Percentiles rank a stretch among this genome's conserved stretches.
Evolutionary conservation across 2,113 vertebrate species (phyloP).

Genomic region (Condylura cristata): DNA sequence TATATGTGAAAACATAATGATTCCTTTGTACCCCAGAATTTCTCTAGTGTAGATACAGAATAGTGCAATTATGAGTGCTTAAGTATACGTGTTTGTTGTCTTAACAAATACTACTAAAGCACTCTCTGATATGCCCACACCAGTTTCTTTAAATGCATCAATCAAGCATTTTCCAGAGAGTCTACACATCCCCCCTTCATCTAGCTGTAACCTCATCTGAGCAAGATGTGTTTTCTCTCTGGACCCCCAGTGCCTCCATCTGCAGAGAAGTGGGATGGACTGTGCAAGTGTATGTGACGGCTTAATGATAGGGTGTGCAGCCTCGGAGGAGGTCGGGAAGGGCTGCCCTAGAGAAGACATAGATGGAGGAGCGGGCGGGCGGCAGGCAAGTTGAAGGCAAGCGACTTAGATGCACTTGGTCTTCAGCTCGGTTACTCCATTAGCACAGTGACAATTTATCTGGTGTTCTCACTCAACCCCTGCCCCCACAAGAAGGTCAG

Average conservation of each 20-base stretch:
- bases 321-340: background rate
- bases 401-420: constrained; percentile 25
- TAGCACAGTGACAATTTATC: background rate
- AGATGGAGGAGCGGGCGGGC: background rate
- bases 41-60: background rate
- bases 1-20: background rate
- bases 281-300: background rate
- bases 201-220: background rate
- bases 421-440: background rate
- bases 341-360: background rate
- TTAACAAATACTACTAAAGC: background rate
- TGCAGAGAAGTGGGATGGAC: background rate
- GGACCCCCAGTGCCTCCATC: background rate
- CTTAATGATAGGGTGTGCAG: background rate
- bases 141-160: background rate
- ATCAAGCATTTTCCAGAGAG: background rate
- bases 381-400: background rate
- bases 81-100: background rate
- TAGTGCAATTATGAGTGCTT: background rate
- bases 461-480: background rate
- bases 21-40: background rate
- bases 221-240: background rate
- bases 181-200: background rate
- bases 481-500: background rate
- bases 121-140: background rate